Evolutionary conservation across 2,113 vertebrate genomes (phyloP).

Genomic region (Hippocampus zosterae): DNA sequence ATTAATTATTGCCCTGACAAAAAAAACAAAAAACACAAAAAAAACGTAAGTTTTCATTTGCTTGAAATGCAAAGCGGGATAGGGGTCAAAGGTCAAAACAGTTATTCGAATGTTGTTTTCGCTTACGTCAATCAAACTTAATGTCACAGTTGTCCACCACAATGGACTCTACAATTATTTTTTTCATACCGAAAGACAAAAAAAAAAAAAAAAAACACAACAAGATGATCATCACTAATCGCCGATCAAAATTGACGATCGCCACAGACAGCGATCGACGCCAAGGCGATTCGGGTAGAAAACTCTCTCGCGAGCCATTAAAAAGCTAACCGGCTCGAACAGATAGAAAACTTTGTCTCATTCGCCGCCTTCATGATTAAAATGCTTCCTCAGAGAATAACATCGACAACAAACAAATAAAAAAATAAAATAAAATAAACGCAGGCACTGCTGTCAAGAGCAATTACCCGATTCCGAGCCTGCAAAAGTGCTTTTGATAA

Average conservation of each 20-base stretch:
- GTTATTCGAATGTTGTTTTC: too few species aligned
- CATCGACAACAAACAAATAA: slow-evolving; percentile 6
- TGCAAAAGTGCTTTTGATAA: slow-evolving; percentile 13
- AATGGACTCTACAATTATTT: too few species aligned
- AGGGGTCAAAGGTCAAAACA: slow-evolving; percentile 8
- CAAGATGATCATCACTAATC: neutral
- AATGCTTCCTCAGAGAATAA: slow-evolving; percentile 24
- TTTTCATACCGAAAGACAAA: too few species aligned
- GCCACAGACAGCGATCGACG: neutral
- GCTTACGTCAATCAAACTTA: too few species aligned
- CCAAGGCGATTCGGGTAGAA: neutral
- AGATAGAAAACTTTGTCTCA: slow-evolving; percentile 25
- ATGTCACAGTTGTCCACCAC: too few species aligned
- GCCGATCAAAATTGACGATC: neutral
- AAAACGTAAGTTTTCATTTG: neutral
- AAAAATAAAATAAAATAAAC: too few species aligned
- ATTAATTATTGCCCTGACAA: neutral
- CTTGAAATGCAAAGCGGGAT: neutral
- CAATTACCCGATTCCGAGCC: slow-evolving; percentile 21
- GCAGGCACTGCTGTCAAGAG: slow-evolving; percentile 16
- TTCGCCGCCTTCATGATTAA: slow-evolving; percentile 29
- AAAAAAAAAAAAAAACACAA: neutral
- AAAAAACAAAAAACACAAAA: neutral
- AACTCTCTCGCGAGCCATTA: slow-evolving; percentile 14
- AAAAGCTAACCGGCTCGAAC: slow-evolving; percentile 51